phyloP scores from a whole-genome alignment of 2,113 vertebrate genomes.

The Corydoras sp. region DNA sequence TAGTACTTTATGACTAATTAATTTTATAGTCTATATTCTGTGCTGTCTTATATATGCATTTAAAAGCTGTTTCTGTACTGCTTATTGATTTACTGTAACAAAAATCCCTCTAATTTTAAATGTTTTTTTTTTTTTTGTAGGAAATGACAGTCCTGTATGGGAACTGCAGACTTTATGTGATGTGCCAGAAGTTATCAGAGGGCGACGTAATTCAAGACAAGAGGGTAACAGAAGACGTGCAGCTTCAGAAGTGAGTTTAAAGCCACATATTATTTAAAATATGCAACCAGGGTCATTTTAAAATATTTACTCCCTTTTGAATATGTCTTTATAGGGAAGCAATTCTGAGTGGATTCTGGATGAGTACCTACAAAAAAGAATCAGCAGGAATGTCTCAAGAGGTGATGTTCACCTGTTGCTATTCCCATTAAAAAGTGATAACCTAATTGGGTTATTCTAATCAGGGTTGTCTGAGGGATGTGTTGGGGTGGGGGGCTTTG shows the following conservation, averaged over 20 bases:
- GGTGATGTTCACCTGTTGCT: conserved; percentile 33
- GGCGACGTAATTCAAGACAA: conserved; percentile 49
- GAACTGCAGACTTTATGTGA: conserved; percentile 63
- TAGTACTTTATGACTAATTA: no score
- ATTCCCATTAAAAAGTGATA: no score
- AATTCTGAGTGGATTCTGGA: conserved; percentile 46
- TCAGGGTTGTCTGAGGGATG: no score
- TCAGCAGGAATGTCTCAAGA: conserved; percentile 42
- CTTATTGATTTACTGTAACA: no score
- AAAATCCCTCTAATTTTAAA: background rate
- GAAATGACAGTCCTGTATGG: conserved; percentile 63
- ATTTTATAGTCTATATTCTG: no score
- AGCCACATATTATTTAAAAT: background rate
- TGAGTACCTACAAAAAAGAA: conserved; percentile 40
- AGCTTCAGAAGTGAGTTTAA: conserved; percentile 68
- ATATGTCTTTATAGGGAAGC: conserved; percentile 44
- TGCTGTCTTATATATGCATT: no score
- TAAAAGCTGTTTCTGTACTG: no score
- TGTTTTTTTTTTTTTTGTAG: conserved; percentile 45
- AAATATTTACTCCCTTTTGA: background rate
- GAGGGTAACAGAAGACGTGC: conserved; percentile 58
- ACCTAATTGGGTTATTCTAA: no score
- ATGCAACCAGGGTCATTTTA: no score
- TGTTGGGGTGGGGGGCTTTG: no score
- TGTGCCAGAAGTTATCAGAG: conserved; percentile 65